Conservation (phyloP, 2,888 invertebrate species). For the Caenorhabditis auriculariae region DNA sequence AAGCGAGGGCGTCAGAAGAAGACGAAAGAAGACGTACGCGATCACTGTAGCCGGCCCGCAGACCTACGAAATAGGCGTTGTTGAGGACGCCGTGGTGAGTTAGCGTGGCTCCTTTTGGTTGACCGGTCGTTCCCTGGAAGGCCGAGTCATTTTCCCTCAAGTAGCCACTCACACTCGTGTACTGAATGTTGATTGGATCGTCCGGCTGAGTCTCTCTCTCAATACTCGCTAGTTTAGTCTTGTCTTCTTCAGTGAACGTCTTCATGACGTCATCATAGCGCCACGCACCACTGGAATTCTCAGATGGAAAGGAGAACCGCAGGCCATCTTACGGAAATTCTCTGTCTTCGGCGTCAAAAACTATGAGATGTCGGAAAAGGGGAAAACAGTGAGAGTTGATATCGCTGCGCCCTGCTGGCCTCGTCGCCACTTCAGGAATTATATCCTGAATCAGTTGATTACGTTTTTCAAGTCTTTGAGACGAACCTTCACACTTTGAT, state of each 20-base stretch:
- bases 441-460: constrained; percentile 38
- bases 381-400: constrained; percentile 48
- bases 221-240: constrained; percentile 64
- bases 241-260: constrained; percentile 64
- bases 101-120: constrained; percentile 74
- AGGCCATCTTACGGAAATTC: constrained; percentile 46
- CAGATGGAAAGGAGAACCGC: not conserved
- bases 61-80: constrained; percentile 74
- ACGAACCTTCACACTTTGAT: constrained; percentile 63
- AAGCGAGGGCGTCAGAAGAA: not conserved
- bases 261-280: constrained; percentile 66
- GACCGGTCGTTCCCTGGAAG: constrained; percentile 76
- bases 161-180: constrained; percentile 44
- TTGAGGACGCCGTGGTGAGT: constrained; percentile 77
- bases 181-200: constrained; percentile 74
- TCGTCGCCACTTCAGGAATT: constrained; percentile 51
- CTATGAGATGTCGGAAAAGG: constrained; percentile 70
- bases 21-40: not conserved
- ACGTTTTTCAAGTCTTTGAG: too few species aligned
- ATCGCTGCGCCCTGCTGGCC: constrained; percentile 47
- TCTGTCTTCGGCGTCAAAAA: constrained; percentile 65
- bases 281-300: constrained; percentile 66
- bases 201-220: constrained; percentile 70
- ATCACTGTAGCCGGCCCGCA: constrained; percentile 65
- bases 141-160: not conserved